Percentiles rank a stretch among this genome's conserved stretches.
These are phyloP conservation scores for Ispidina lecontei DNA, from an alignment of 2,797 vertebrate species.

Conservation along the genomic window DNA sequence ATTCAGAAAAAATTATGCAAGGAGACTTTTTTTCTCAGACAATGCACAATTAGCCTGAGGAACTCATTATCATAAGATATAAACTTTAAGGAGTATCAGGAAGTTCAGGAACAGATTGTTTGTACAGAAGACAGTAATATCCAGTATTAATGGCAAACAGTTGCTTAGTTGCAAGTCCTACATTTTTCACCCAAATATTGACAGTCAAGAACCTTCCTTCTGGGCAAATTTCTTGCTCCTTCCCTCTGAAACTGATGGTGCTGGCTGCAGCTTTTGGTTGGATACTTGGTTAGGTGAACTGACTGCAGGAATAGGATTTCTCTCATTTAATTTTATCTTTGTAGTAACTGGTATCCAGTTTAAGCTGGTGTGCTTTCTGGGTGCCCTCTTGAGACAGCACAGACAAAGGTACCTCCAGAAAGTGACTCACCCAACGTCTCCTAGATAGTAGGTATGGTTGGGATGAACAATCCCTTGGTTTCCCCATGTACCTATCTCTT, in stretches of 20 bases:
- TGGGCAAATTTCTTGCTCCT: background rate
- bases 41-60: constrained; percentile 10
- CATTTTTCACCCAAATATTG: background rate
- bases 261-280: background rate
- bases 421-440: background rate
- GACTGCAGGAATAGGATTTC: background rate
- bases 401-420: background rate
- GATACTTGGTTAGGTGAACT: background rate
- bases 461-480: background rate
- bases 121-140: background rate
- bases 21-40: background rate
- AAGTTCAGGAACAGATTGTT: constrained; percentile 26
- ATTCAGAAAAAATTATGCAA: constrained; percentile 10
- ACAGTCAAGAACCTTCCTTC: background rate
- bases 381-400: fast-evolving
- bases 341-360: background rate
- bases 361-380: background rate
- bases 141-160: background rate
- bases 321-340: background rate
- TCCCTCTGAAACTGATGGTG: background rate
- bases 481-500: background rate
- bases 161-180: background rate
- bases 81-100: background rate
- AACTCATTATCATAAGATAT: constrained; percentile 27
- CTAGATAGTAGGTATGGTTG: background rate